Evolutionary conservation across 2,888 invertebrate genomes (phyloP), one percentile per base, ranked within the genome.

Genomic region (Frankliniella intonsa): DNA sequence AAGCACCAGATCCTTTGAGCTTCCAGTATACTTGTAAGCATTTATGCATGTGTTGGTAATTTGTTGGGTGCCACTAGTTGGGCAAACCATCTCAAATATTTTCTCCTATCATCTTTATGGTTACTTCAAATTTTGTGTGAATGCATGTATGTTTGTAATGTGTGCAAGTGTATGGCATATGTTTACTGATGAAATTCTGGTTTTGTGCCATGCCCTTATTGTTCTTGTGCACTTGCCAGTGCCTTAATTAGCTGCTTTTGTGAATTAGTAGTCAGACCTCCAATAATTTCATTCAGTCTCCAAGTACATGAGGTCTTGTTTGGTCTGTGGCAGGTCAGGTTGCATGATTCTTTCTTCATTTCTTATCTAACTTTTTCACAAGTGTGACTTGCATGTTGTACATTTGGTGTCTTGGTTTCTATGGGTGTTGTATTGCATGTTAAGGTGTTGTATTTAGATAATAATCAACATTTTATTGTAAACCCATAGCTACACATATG

Each of bases 1-100:
- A 76, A 76, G 69, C 69, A 76, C 69, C 69, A 76, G 69, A 76
- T 76, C 69, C 69, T 76, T 76, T 76, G 69, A 76, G 69, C 69
- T 76, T 76, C 25, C 69, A 76, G 25, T 22, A 25, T 76, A 76
- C 69, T 76, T 25, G 12, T 76, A 25, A 76, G 69, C 69, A 76
- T 76, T 76, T 76, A 76, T 76, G 69, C 55, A 76, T 76, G 69
- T 25, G 38, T 38, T 38, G 38, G 38, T 38, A 38, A 38, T 38
- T 38, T 38, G 38, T 38, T 2, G 38, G 2, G 5, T 38, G 38
- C 38, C 38, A 38, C 5, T 38, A 38, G 38, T 38, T 38, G 38
- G 38, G 38, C 38, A 38, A 38, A 3, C 38, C 38, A 38, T 38
- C 38, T 38, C 38, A 38, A 38, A 38, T 38, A 38, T 38, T 38